These are phyloP conservation scores for Leucophenga maculata DNA, from an alignment of 2,888 invertebrate species.

Conservation along the genomic window DNA sequence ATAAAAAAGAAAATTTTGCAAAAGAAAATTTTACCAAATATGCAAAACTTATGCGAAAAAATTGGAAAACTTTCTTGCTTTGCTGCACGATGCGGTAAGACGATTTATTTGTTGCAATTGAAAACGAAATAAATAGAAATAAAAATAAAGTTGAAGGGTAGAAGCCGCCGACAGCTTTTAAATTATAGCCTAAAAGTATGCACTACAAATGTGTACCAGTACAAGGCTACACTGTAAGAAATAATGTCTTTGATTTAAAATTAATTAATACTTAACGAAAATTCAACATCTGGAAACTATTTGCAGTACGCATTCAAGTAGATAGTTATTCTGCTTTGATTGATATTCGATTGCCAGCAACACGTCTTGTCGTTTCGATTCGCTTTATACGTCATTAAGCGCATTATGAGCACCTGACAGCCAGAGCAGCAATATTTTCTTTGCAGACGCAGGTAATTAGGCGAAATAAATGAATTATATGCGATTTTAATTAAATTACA, in stretches of 20 bases:
- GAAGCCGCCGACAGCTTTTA: not conserved
- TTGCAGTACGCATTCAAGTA: not conserved
- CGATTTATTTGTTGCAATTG: not conserved
- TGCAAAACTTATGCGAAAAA: too few relatives aligned
- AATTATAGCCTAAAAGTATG: slow-evolving; percentile 42
- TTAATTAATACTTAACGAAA: too few relatives aligned
- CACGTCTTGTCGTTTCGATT: not conserved
- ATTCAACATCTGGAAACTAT: not conserved
- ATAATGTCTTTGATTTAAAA: not conserved
- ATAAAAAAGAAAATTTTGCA: too few relatives aligned
- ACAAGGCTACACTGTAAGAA: slow-evolving; percentile 17
- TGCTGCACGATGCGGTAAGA: slow-evolving; percentile 26
- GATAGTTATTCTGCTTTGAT: not conserved
- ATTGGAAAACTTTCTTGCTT: not conserved
- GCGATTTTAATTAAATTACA: slow-evolving; percentile 15
- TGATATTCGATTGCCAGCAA: not conserved
- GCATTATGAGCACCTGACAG: not conserved
- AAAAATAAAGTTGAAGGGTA: too few relatives aligned
- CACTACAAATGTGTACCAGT: slow-evolving; percentile 27
- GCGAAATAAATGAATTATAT: slow-evolving; percentile 22
- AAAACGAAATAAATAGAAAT: not conserved
- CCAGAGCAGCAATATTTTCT: not conserved
- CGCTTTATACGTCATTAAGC: not conserved
- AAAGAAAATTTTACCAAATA: too few relatives aligned
- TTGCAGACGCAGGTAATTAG: not conserved